Evolutionary conservation across 2,888 invertebrate genomes (phyloP), one percentile per base, ranked within the genome.

Genomic region (Macroteleia sp.): DNA sequence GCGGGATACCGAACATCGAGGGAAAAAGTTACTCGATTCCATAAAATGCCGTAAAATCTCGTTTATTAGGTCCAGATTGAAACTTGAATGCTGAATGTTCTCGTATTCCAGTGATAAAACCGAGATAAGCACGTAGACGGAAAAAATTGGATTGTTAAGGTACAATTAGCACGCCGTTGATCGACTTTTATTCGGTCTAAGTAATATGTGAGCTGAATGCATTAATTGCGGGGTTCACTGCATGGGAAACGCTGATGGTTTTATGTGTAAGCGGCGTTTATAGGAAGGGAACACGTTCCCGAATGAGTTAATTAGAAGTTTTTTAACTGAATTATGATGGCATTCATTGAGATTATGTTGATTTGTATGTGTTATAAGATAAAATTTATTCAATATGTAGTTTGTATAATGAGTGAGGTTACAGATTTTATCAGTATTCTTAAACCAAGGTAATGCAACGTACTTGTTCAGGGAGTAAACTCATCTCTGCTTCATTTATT

Each of bases 151-250:
- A 9, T 30, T 41, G 56, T 30, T 28, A 16, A 39, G 39, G 39
- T 22, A 69, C 48, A 69, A 69, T 69, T 69, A 59, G 50, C 59
- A 69, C 69, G 30, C 34, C n/a, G 59, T 34, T 25, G 59, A 69
- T 66, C 41, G 54, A 66, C 14, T 66, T 66, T 66, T 66, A 34
- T 64, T 30, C 42, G 25, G 16, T 25, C 25, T 50, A 46, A 46
- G 34, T 57, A 69, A 69, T 59, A 56, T 42, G 59, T 32, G 59
- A 52, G 32, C 20, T 28, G 28, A 42, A 52, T 57, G 44, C 61
- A 61, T 70, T 70, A 70, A 70, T 59, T 52, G 25, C 42, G 25
- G 10, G 17, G 9, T 17, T 61, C 19, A 19, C 14, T 4, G 34
- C 42, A 39, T 61, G 59, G 52, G 70, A 70, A 70, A 48, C 20